phyloP scores from a whole-genome alignment of 2,113 vertebrate species.

The Chauna torquata region DNA sequence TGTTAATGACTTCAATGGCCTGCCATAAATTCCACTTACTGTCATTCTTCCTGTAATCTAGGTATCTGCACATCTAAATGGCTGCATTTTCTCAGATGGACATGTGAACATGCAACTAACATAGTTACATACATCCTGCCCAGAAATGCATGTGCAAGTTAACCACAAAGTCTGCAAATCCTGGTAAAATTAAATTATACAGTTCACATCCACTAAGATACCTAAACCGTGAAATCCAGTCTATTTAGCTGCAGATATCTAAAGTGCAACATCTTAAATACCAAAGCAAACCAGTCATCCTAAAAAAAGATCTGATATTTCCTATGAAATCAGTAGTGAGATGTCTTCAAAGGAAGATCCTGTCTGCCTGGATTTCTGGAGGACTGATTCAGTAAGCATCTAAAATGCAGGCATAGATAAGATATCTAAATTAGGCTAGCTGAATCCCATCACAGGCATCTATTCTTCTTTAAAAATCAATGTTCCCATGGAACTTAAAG shows the following conservation, averaged over 20 bases:
- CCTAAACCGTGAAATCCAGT: constrained; percentile 30
- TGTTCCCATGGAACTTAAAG: not conserved
- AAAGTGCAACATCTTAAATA: constrained; percentile 57
- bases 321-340: constrained; percentile 31
- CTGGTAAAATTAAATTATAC: not conserved
- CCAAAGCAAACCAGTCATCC: constrained; percentile 42
- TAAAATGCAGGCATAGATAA: constrained; percentile 23
- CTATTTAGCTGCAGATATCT: constrained; percentile 30
- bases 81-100: not conserved
- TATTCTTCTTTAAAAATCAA: not conserved
- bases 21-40: not conserved
- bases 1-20: not conserved
- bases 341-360: constrained; percentile 54
- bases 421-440: not conserved
- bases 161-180: not conserved
- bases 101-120: not conserved
- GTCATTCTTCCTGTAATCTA: not conserved
- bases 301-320: constrained; percentile 72
- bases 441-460: not conserved
- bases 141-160: not conserved
- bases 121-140: not conserved
- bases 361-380: constrained; percentile 33
- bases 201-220: not conserved
- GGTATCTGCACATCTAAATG: not conserved
- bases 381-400: constrained; percentile 1